These are phyloP conservation scores for Condylura cristata DNA, from an alignment of 2,113 vertebrate genomes.

Conservation along the genomic window DNA sequence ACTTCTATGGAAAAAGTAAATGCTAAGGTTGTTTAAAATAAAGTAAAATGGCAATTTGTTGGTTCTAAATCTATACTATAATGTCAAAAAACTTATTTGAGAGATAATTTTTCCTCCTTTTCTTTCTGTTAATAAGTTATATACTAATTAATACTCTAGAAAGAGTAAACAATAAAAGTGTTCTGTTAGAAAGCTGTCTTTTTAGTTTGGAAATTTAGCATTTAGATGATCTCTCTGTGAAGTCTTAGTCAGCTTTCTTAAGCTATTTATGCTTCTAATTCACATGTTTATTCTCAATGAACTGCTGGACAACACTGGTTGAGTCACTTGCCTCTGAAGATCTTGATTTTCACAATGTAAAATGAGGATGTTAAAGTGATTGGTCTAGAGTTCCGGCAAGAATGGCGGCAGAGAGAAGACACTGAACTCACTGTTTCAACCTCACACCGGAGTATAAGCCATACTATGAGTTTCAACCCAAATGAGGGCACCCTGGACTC, in stretches of 20 bases:
- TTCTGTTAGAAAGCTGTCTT: background rate
- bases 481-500: too few species aligned
- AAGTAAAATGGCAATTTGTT: background rate
- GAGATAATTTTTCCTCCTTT: background rate
- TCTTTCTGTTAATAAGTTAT: background rate
- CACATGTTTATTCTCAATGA: background rate
- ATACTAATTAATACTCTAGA: background rate
- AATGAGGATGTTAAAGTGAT: background rate
- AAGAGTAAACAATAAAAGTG: too few species aligned
- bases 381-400: too few species aligned
- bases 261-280: background rate
- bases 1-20: background rate
- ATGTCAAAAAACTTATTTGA: background rate
- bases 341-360: constrained; percentile 13
- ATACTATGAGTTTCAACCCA: too few species aligned
- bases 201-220: background rate
- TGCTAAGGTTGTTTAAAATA: background rate
- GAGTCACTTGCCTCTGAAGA: background rate
- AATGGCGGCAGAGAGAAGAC: too few species aligned
- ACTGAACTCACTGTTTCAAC: too few species aligned
- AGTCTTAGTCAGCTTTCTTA: background rate
- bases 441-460: too few species aligned
- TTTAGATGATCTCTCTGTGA: background rate
- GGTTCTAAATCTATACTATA: background rate
- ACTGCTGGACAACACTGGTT: background rate